phyloP scores from a whole-genome alignment of 2,888 invertebrate genomes.

The Pachycephus smyrnensis region DNA sequence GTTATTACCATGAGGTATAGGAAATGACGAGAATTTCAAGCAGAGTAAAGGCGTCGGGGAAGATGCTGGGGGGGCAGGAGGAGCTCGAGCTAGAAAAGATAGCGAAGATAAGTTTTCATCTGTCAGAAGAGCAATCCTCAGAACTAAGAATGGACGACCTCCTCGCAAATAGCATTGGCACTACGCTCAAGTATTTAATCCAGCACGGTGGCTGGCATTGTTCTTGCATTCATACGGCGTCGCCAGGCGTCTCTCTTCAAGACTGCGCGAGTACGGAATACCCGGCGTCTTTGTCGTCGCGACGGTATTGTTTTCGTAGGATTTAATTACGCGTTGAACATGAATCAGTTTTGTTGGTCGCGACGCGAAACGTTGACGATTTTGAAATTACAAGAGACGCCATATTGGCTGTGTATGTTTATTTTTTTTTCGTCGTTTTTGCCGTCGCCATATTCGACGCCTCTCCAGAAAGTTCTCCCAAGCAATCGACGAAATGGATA shows the following conservation, averaged over 20 bases:
- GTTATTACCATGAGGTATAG: not conserved
- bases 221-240: conserved; percentile 40
- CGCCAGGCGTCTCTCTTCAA: conserved; percentile 10
- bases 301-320: conserved; percentile 37
- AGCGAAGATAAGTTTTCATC: conserved; percentile 24
- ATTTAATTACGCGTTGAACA: conserved; percentile 46
- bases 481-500: no score
- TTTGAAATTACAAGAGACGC: not conserved
- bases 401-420: no score
- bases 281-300: conserved; percentile 20
- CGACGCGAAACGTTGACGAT: not conserved
- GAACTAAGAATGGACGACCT: conserved; percentile 20
- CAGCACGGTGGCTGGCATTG: conserved; percentile 41
- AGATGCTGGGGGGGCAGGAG: not conserved
- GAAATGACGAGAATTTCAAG: not conserved
- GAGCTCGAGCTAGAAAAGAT: not conserved
- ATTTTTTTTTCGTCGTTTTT: not conserved
- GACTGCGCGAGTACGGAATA: conserved; percentile 15
- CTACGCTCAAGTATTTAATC: conserved; percentile 47
- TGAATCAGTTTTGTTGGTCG: conserved; percentile 25
- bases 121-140: conserved; percentile 34
- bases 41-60: not conserved
- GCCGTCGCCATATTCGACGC: not conserved
- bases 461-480: not conserved
- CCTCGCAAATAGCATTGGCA: conserved; percentile 31